phyloP scores from a whole-genome alignment of 2,113 vertebrate species.

The Sorex araneus region DNA sequence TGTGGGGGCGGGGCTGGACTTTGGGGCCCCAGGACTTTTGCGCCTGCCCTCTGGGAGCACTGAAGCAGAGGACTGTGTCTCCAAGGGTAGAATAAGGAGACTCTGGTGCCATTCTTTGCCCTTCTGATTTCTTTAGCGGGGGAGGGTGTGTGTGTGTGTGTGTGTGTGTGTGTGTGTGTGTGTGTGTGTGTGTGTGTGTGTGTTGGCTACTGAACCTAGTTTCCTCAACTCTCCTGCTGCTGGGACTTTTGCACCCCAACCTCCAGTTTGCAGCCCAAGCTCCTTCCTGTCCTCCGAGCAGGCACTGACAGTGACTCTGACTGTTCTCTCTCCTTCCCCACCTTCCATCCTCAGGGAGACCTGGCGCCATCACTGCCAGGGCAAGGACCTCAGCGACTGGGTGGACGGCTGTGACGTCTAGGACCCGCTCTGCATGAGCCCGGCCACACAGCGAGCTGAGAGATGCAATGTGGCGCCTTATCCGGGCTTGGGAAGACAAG shows the following conservation, averaged over 20 bases:
- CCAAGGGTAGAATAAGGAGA: neutral
- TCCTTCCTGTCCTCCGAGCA: neutral
- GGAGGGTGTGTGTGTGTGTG: no score
- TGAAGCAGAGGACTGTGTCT: neutral
- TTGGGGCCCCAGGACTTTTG: neutral
- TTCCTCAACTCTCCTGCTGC: no score
- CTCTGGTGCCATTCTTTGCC: neutral
- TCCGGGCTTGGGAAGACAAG: constrained; percentile 41
- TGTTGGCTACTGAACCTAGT: neutral
- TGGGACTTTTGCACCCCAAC: neutral
- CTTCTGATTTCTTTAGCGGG: neutral
- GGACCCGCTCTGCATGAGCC: constrained; percentile 22
- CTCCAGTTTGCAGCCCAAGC: neutral
- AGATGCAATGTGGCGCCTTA: neutral
- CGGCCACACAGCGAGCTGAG: neutral
- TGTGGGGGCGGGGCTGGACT: neutral
- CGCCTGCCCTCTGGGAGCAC: neutral
- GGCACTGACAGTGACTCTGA: neutral
- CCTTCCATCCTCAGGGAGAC: constrained; percentile 70
- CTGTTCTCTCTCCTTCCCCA: neutral
- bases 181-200: no score
- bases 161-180: no score
- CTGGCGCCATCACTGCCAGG: constrained; percentile 78
- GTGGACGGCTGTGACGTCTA: constrained; percentile 81
- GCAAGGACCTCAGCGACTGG: constrained; percentile 76